Base-by-base conservation (phyloP, 2,113 vertebrate species). In the Colaptes auratus region DNA sequence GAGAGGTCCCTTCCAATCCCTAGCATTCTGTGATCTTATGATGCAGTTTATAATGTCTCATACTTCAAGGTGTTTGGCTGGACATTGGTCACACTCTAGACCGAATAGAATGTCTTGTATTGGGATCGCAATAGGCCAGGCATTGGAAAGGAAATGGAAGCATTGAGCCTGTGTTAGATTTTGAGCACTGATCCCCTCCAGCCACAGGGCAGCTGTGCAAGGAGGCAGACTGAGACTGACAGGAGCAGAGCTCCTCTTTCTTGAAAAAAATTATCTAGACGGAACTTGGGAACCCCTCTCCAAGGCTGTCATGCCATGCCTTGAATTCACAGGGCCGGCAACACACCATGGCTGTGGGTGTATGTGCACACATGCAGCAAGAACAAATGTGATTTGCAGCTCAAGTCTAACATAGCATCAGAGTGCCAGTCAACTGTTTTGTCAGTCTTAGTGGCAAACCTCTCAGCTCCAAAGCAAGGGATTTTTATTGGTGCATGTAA, bases 251-350 rank as follows among this genome's bases (percentile, higher is more conserved):
- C 24, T 93, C 42, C 48, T 66, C 75, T 64, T 58, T 50, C 36
- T 39, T 3, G 0, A 59, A 80, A 46, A 7, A 53, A 52, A 4
- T 36, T 55, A 2, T 20, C 24, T 0, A 1, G 71, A 15, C 0
- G 1, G 27, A 18, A 48, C 5, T 59, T 65, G 39, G 31, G 27
- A 24, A 60, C 50, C 18, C 18, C 35, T 88, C 63, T 12, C 24
- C 19, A 24, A 10, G 7, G 5, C 1, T 27, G 17, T 50, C 15
- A 4, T 14, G 19, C 10, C 7, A 11, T 58, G 39, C 50, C 50
- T 50, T 46, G 35, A 77, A 77, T 36, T 81, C 3, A 2, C 15
- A 52, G 27, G 24, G 33, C 0, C 39, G 35, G 19, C 20, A 59
- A 31, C 10, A 66, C 86, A 36, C 23, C 8, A 3, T 27, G 39